A percentile compares a stretch with the other conserved stretches of the same genome.
phyloP scores from a whole-genome alignment of 2,797 vertebrate species.

The Echiichthys vipera region DNA sequence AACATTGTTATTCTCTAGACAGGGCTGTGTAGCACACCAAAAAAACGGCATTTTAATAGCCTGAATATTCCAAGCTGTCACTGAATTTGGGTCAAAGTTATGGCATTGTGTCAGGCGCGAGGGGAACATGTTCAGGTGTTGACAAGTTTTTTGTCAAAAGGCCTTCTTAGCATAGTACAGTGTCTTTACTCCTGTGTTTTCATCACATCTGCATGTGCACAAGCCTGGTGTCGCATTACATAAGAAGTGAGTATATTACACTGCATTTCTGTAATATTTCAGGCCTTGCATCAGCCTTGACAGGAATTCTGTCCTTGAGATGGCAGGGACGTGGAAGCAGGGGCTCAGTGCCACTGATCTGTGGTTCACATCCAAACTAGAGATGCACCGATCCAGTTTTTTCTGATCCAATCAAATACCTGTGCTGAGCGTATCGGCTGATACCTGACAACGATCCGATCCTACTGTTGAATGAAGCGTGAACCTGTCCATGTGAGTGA shows the following conservation, averaged over 20 bases:
- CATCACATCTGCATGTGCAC: slow-evolving; percentile 15
- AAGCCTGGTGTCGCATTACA: slow-evolving; percentile 43
- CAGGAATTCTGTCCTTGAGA: slow-evolving; percentile 39
- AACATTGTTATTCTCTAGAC: slow-evolving; percentile 74
- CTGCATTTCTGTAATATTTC: slow-evolving; percentile 75
- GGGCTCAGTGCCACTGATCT: background rate
- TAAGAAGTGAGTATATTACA: slow-evolving; percentile 58
- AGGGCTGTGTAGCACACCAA: slow-evolving; percentile 52
- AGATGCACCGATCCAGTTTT: too few relatives aligned
- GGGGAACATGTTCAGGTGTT: slow-evolving; percentile 23
- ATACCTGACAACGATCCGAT: too few relatives aligned
- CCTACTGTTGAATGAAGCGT: too few relatives aligned
- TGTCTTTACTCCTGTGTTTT: slow-evolving; percentile 20
- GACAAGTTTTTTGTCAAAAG: slow-evolving; percentile 24
- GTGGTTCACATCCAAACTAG: background rate
- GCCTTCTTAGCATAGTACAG: background rate
- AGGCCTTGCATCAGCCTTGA: slow-evolving; percentile 73
- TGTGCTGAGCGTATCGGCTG: too few relatives aligned
- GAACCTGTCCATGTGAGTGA: too few relatives aligned
- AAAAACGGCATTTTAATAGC: slow-evolving; percentile 54
- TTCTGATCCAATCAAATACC: too few relatives aligned
- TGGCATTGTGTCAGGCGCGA: slow-evolving; percentile 1
- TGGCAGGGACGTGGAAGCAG: slow-evolving; percentile 13
- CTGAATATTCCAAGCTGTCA: slow-evolving; percentile 54
- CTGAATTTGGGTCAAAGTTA: slow-evolving; percentile 66